Conservation (phyloP, 2,888 invertebrate genomes). For the Athrips mouffetella region DNA sequence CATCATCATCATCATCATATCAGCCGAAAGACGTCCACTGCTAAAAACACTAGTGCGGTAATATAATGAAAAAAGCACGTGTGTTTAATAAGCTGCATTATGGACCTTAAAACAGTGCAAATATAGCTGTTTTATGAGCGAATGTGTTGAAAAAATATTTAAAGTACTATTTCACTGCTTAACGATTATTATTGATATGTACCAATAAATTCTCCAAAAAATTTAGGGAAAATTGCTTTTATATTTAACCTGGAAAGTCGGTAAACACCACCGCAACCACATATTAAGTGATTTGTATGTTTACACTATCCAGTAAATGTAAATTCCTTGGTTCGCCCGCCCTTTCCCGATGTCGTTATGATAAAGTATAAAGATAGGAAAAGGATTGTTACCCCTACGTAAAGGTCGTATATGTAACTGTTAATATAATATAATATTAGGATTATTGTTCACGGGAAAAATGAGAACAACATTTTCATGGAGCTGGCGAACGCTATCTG, state of each 20-base stretch:
- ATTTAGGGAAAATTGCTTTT: too few species aligned
- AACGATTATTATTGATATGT: too few species aligned
- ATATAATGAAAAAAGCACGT: too few species aligned
- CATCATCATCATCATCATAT: too few species aligned
- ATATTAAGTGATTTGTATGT: slow-evolving; percentile 15
- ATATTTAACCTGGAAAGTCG: not conserved
- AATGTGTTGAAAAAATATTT: too few species aligned
- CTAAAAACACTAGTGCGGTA: too few species aligned
- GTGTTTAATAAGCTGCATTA: too few species aligned
- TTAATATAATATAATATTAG: slow-evolving; percentile 37
- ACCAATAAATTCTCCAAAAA: too few species aligned
- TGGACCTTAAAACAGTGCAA: too few species aligned
- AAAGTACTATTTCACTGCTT: too few species aligned
- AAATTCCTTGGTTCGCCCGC: slow-evolving; percentile 24
- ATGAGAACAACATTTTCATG: slow-evolving; percentile 24
- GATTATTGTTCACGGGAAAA: slow-evolving; percentile 23
- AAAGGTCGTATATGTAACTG: slow-evolving; percentile 29
- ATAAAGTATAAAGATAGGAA: slow-evolving; percentile 36
- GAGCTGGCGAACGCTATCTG: slow-evolving; percentile 13
- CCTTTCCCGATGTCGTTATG: slow-evolving; percentile 35
- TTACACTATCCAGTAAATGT: slow-evolving; percentile 17
- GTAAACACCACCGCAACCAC: not conserved
- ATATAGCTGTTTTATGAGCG: too few species aligned
- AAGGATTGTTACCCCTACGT: slow-evolving; percentile 32
- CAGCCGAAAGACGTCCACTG: too few species aligned